These are phyloP conservation scores for Sphenodon punctatus DNA, from an alignment of 2,797 vertebrate genomes.

Conservation along the genomic window DNA sequence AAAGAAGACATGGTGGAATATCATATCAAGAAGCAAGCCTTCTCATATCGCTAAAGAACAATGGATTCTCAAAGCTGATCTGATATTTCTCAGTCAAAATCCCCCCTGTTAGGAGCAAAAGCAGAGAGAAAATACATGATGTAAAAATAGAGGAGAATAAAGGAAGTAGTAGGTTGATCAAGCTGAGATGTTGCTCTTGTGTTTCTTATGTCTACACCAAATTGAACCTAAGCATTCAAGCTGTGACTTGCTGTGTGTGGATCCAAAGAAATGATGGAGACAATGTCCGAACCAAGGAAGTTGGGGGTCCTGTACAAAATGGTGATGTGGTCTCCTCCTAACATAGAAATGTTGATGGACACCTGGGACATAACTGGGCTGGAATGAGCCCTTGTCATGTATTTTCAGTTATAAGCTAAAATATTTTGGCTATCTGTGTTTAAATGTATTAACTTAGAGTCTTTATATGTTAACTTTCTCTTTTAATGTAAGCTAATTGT, in stretches of 20 bases:
- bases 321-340: neutral
- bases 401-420: too few species aligned
- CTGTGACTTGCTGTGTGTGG: neutral
- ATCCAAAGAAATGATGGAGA: neutral
- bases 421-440: too few species aligned
- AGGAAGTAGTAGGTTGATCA: neutral
- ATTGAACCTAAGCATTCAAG: neutral
- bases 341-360: neutral
- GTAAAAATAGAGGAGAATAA: neutral
- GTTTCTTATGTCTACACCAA: neutral
- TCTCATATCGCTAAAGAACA: constrained; percentile 9
- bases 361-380: too few species aligned
- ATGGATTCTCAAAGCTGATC: constrained; percentile 19
- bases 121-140: constrained; percentile 13
- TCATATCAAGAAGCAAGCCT: constrained; percentile 24
- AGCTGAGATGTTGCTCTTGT: neutral
- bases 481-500: too few species aligned
- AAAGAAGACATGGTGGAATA: constrained; percentile 12
- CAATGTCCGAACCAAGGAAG: too few species aligned
- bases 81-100: neutral
- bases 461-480: too few species aligned
- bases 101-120: constrained; percentile 4
- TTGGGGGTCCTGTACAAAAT: neutral
- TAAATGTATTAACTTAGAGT: too few species aligned
- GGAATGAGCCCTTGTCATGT: too few species aligned